phyloP scores from a whole-genome alignment of 2,888 invertebrate species.

The Ophonus ardosiacus region DNA sequence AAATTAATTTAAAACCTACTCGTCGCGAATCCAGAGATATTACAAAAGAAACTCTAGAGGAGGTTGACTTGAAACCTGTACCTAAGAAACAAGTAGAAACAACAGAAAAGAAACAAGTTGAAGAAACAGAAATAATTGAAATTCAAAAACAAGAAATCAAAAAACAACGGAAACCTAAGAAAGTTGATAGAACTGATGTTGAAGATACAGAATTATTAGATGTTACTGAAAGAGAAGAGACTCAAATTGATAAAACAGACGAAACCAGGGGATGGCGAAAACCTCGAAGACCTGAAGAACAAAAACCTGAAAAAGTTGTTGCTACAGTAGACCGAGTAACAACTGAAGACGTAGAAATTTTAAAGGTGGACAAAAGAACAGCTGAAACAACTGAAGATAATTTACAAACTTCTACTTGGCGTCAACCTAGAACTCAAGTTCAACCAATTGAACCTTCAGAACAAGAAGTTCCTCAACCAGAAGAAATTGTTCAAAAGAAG shows the following conservation, averaged over 20 bases:
- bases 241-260: neutral
- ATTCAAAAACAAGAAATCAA: conserved; percentile 58
- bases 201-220: conserved; percentile 64
- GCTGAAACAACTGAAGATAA: conserved; percentile 68
- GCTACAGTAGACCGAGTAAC: conserved; percentile 74
- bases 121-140: conserved; percentile 76
- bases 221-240: conserved; percentile 49
- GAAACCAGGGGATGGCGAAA: conserved; percentile 67
- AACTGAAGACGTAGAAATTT: conserved; percentile 70
- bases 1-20: conserved; percentile 75
- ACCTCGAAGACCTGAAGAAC: conserved; percentile 65
- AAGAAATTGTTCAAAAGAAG: conserved; percentile 61
- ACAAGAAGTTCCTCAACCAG: conserved; percentile 51
- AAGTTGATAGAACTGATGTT: conserved; percentile 64
- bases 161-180: conserved; percentile 55
- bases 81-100: conserved; percentile 76
- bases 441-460: neutral
- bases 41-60: conserved; percentile 69
- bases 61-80: conserved; percentile 70
- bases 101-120: conserved; percentile 76
- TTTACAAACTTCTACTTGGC: conserved; percentile 67
- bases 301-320: conserved; percentile 38
- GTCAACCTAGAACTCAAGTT: conserved; percentile 64
- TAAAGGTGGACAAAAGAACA: conserved; percentile 70
- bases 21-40: conserved; percentile 71